These are phyloP conservation scores for Acanthiza pusilla DNA, from an alignment of 2,797 vertebrate genomes.

Conservation along the genomic window DNA sequence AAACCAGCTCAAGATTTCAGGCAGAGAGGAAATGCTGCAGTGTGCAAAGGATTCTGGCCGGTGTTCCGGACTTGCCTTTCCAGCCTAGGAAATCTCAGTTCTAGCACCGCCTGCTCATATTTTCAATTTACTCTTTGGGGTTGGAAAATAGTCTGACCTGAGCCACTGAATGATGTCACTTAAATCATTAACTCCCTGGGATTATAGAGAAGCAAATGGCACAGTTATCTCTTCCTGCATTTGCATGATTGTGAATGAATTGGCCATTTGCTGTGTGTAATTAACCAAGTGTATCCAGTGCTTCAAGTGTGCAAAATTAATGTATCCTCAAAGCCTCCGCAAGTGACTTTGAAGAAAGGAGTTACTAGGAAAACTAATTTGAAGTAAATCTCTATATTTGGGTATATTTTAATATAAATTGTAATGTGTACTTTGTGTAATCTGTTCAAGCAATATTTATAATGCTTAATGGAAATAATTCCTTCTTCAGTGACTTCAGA, in stretches of 20 bases:
- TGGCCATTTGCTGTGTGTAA: conserved; percentile 11
- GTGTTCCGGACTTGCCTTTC: background rate
- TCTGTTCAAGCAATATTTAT: conserved; percentile 5
- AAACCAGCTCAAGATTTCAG: background rate
- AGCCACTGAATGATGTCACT: background rate
- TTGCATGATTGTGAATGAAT: conserved; percentile 9
- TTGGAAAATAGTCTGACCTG: background rate
- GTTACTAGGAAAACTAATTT: background rate
- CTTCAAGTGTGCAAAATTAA: background rate
- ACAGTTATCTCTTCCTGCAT: background rate
- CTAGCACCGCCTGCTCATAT: background rate
- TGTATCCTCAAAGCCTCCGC: background rate
- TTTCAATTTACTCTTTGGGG: background rate
- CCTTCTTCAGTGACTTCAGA: background rate
- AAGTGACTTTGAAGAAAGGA: background rate
- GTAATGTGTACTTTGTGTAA: background rate
- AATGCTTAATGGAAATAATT: background rate
- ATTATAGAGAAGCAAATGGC: background rate
- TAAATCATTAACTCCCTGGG: background rate
- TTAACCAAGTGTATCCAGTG: background rate
- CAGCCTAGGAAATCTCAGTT: background rate
- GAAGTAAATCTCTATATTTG: background rate
- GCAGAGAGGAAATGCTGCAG: background rate
- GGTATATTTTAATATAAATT: background rate
- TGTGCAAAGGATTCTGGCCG: background rate